Base-by-base conservation (phyloP, 2,888 invertebrate species). In the Noctua fimbriata region DNA sequence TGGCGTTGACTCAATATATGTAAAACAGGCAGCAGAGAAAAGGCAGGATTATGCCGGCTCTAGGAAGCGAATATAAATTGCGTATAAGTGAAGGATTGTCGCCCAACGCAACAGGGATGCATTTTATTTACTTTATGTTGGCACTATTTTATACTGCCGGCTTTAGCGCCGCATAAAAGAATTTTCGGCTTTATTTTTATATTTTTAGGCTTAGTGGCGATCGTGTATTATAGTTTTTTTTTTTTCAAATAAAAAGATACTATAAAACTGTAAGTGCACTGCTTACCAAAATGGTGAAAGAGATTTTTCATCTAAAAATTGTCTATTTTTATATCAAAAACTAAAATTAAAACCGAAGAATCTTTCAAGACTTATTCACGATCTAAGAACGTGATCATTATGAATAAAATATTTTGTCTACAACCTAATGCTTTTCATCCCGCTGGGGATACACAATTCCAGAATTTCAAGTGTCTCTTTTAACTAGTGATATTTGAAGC, bases 21-120 rank as follows among this genome's bases (percentile, higher is more conserved):
- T 88, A 83, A 89, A 87, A 85, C 78, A 86, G 79, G 67, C 77
- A 83, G 89, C 91, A 92, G 92, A 92, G 93, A 93, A 93, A 93
- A 93, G 92, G 90, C 91, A 89, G 91, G 90, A 91, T 91, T 91
- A 91, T 90, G 90, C 87, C 83, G 91, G 91, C 90, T 93, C 90
- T 90, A 94, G 95, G 94, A 95, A 95, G 94, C 93, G 95, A 95
- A 95, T 95, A 94, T 94, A 95, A 94, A 95, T 95, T 92, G 93
- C 92, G 92, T 92, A 93, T 94, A 95, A 94, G 93, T 94, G 94
- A 95, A 94, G 95, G 93, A 94, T 94, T 93, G 93, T 92, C 91
- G 89, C 86, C 83, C 89, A 89, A 91, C 91, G 88, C 88, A 86
- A 86, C 88, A 81, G 87, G 88, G 90, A 88, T 90, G 89, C 87